phyloP scores from a whole-genome alignment of 2,888 invertebrate species.

The Lasiommata megera region DNA sequence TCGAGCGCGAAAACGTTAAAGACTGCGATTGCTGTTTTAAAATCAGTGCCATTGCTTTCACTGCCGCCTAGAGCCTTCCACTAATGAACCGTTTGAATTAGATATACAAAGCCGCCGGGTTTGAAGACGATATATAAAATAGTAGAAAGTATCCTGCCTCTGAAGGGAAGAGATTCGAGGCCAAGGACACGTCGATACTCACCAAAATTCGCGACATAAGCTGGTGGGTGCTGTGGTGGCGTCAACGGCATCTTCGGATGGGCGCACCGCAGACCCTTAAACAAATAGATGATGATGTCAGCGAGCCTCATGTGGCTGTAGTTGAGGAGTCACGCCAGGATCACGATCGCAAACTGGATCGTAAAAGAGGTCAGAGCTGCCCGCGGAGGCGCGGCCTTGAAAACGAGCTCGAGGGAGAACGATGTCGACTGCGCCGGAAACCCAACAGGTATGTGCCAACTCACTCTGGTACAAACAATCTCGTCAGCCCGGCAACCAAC shows the following conservation, averaged over 20 bases:
- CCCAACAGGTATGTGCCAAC: slow-evolving; percentile 55
- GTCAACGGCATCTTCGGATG: slow-evolving; percentile 76
- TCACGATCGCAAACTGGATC: slow-evolving; percentile 62
- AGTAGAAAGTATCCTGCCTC: slow-evolving; percentile 43
- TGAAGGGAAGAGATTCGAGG: slow-evolving; percentile 38
- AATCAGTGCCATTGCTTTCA: slow-evolving; percentile 55
- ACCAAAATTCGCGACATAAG: slow-evolving; percentile 76
- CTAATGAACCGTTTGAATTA: slow-evolving; percentile 49
- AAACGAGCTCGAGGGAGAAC: slow-evolving; percentile 64
- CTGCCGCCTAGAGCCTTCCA: slow-evolving; percentile 59
- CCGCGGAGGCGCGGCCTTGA: slow-evolving; percentile 66
- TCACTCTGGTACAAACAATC: not conserved
- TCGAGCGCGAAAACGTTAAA: slow-evolving; percentile 24
- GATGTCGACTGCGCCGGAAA: slow-evolving; percentile 58
- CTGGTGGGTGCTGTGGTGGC: slow-evolving; percentile 79
- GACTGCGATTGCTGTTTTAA: slow-evolving; percentile 48
- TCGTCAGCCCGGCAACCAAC: not conserved
- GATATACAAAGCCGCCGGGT: slow-evolving; percentile 37
- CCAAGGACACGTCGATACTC: slow-evolving; percentile 41
- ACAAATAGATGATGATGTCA: slow-evolving; percentile 67
- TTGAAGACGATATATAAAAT: slow-evolving; percentile 33
- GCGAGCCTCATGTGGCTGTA: slow-evolving; percentile 61
- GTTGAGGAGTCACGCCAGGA: slow-evolving; percentile 50
- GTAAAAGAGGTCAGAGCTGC: slow-evolving; percentile 50
- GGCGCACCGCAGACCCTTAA: slow-evolving; percentile 78